These are phyloP conservation scores for Oreochromis grahami DNA, from an alignment of 2,797 vertebrate species.

Conservation along the genomic window DNA sequence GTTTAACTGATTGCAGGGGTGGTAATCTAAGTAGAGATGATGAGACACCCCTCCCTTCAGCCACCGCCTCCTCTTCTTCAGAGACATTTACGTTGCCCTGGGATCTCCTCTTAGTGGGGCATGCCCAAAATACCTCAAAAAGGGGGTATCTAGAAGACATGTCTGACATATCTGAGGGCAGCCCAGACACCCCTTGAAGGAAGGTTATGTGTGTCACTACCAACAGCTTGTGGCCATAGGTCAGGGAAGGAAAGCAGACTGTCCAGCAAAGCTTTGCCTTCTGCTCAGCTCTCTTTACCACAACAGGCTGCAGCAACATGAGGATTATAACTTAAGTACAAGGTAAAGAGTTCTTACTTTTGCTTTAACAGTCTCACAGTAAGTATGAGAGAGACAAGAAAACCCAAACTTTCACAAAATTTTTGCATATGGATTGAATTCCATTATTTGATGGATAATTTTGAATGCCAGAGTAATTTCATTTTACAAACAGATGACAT, in stretches of 20 bases:
- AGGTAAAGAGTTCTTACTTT: background rate
- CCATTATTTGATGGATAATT: background rate
- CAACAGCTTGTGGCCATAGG: background rate
- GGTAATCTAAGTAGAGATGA: background rate
- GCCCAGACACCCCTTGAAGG: background rate
- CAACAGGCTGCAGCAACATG: background rate
- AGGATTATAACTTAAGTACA: background rate
- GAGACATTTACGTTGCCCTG: rapidly evolving
- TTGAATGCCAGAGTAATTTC: background rate
- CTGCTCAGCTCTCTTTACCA: background rate
- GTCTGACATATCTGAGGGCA: background rate
- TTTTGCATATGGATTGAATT: background rate
- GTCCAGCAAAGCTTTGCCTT: background rate
- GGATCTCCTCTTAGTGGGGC: background rate
- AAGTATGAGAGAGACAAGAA: background rate
- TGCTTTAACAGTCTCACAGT: background rate
- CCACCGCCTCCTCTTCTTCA: background rate
- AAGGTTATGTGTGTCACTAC: background rate
- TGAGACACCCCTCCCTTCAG: background rate
- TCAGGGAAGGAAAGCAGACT: background rate
- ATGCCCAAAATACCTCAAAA: background rate
- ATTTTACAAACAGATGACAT: background rate
- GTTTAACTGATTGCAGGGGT: background rate
- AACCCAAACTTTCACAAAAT: background rate
- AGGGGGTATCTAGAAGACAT: background rate